phyloP scores from a whole-genome alignment of 2,113 vertebrate species.

The Lucifuga dentata region DNA sequence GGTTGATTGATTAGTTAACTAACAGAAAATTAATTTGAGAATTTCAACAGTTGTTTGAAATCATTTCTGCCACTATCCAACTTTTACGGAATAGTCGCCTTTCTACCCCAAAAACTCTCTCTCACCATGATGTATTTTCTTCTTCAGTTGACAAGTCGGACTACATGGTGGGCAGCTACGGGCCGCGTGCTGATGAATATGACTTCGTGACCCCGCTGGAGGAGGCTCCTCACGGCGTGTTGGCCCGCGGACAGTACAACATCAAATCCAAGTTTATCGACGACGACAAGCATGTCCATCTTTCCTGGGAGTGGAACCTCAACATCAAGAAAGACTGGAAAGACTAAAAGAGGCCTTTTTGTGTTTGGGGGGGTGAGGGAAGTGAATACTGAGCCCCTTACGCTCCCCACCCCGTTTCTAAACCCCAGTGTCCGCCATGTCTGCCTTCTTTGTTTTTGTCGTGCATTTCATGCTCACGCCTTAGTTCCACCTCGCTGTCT shows the following conservation, averaged over 20 bases:
- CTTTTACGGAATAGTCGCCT: too few species aligned
- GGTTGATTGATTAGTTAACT: too few species aligned
- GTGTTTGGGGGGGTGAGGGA: slow-evolving; percentile 27
- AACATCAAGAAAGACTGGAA: slow-evolving; percentile 97
- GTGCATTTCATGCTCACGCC: slow-evolving; percentile 67
- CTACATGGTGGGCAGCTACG: slow-evolving; percentile 98
- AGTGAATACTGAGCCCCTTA: slow-evolving; percentile 1
- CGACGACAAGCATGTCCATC: slow-evolving; percentile 93
- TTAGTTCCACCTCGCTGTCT: slow-evolving; percentile 55
- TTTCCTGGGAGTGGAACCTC: slow-evolving; percentile 97
- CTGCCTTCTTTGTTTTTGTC: slow-evolving; percentile 58
- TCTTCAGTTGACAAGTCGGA: slow-evolving; percentile 91
- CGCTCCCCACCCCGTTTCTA: slow-evolving; percentile 17
- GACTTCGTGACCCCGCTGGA: slow-evolving; percentile 93
- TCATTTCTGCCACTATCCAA: too few species aligned
- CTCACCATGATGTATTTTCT: neutral
- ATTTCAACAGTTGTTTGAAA: too few species aligned
- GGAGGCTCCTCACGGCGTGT: slow-evolving; percentile 91
- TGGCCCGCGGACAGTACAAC: slow-evolving; percentile 91
- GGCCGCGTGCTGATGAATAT: slow-evolving; percentile 88
- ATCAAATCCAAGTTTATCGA: slow-evolving; percentile 96
- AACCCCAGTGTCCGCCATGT: slow-evolving; percentile 34
- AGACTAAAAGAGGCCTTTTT: slow-evolving; percentile 83
- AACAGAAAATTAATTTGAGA: too few species aligned
- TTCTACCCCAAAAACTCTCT: too few species aligned